Conservation (phyloP, 2,797 vertebrate species). For the Galaxias olidus region DNA sequence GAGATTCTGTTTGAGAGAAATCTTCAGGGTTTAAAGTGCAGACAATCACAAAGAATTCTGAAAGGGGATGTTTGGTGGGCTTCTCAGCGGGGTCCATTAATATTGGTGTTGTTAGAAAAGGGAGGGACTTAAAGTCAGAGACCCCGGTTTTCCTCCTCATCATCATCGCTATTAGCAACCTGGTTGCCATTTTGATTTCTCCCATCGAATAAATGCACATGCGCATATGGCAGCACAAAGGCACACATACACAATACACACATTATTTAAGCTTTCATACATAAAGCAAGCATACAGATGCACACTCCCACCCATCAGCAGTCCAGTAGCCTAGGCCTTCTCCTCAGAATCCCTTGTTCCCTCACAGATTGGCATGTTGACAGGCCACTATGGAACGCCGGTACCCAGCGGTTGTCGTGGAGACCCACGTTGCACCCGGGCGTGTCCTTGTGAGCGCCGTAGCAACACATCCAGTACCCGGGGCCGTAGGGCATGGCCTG, state of each 20-base stretch:
- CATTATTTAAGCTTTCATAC: conserved; percentile 5
- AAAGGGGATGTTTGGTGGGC: conserved; percentile 10
- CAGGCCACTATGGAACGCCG: conserved; percentile 83
- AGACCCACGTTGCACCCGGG: conserved; percentile 94
- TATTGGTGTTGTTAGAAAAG: conserved; percentile 19
- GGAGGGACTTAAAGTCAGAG: conserved; percentile 14
- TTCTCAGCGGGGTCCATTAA: background rate
- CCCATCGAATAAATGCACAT: conserved; percentile 15
- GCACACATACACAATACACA: conserved; percentile 60
- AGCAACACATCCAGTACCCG: conserved; percentile 98
- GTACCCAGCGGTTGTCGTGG: conserved; percentile 98
- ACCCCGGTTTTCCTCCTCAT: conserved; percentile 28
- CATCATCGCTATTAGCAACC: conserved; percentile 46
- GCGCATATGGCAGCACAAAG: conserved; percentile 53
- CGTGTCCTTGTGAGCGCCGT: conserved; percentile 82
- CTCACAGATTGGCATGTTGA: conserved; percentile 85
- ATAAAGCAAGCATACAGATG: conserved; percentile 46
- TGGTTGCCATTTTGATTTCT: conserved; percentile 33
- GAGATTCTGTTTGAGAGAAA: conserved; percentile 29
- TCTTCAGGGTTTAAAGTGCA: conserved; percentile 58
- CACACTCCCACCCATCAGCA: conserved; percentile 4
- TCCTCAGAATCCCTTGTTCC: conserved; percentile 69
- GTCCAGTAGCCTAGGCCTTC: conserved; percentile 52
- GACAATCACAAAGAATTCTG: conserved; percentile 47
- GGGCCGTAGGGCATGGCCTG: conserved; percentile 92